These are phyloP conservation scores for Syngnathus floridae DNA, from an alignment of 2,113 vertebrate genomes.

Conservation along the genomic window DNA sequence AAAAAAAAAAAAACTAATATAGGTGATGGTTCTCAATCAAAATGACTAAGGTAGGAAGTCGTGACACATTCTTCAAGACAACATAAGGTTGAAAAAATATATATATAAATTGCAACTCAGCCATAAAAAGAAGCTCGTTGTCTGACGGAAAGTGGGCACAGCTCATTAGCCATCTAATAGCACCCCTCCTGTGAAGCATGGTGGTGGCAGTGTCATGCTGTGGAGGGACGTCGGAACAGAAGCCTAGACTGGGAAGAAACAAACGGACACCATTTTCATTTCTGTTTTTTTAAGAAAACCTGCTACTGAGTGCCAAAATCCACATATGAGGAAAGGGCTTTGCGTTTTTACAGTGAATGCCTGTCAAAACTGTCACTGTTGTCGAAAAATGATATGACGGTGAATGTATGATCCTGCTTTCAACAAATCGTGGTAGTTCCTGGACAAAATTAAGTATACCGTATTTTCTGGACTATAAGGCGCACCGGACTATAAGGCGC, in stretches of 20 bases:
- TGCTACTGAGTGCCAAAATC: slow-evolving; percentile 23
- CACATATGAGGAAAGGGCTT: slow-evolving; percentile 3
- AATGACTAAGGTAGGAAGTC: not conserved
- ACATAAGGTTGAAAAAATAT: slow-evolving; percentile 24
- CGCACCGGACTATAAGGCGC: too few relatives aligned
- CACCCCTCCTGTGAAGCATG: slow-evolving; percentile 43
- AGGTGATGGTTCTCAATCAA: slow-evolving; percentile 16
- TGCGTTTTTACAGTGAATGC: slow-evolving; percentile 7
- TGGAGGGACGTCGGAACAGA: slow-evolving; percentile 35
- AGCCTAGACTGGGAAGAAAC: slow-evolving; percentile 21
- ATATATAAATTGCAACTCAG: slow-evolving; percentile 26
- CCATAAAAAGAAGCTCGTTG: slow-evolving; percentile 43
- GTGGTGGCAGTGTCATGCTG: slow-evolving; percentile 44
- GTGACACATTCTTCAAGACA: slow-evolving; percentile 5
- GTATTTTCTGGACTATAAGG: too few relatives aligned
- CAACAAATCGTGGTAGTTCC: not conserved
- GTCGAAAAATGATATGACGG: slow-evolving; percentile 1
- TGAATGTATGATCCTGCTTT: slow-evolving; percentile 5
- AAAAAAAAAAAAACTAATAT: too few relatives aligned
- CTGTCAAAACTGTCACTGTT: slow-evolving; percentile 15
- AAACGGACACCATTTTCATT: slow-evolving; percentile 9
- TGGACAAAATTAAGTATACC: too few relatives aligned
- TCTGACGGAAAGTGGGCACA: slow-evolving; percentile 45
- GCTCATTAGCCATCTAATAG: slow-evolving; percentile 58
- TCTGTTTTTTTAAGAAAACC: slow-evolving; percentile 19